phyloP scores from a whole-genome alignment of 1,140 invertebrate genomes.

The Drosophila lowei region DNA sequence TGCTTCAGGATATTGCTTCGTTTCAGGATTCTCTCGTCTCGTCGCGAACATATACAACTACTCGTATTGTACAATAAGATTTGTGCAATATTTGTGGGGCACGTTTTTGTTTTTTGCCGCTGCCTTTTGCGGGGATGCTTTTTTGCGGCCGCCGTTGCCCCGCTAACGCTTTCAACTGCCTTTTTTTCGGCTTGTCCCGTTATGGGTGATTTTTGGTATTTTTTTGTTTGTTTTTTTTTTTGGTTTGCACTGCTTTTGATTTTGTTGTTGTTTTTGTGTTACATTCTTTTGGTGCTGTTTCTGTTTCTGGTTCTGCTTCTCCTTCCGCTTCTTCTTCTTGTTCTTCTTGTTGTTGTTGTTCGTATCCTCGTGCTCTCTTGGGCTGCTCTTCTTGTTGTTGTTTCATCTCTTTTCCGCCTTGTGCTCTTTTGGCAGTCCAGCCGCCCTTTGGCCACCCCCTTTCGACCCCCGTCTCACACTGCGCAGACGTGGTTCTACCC shows the following conservation, averaged over 20 bases:
- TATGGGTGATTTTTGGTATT: slow-evolving; percentile 1
- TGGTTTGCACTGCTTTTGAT: slow-evolving; percentile 26
- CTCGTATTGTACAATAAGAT: background rate
- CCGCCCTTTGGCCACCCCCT: background rate
- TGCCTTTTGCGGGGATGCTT: slow-evolving; percentile 36
- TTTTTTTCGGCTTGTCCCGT: slow-evolving; percentile 3
- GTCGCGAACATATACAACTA: too few species aligned
- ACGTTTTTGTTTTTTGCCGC: slow-evolving; percentile 1
- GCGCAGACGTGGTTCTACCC: slow-evolving; percentile 40
- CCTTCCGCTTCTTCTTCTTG: slow-evolving; percentile 29
- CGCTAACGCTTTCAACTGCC: slow-evolving; percentile 38
- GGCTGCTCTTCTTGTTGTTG: slow-evolving; percentile 57
- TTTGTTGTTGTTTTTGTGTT: slow-evolving; percentile 5
- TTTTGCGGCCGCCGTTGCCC: slow-evolving; percentile 51
- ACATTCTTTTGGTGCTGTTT: slow-evolving; percentile 4
- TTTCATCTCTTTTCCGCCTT: slow-evolving; percentile 44
- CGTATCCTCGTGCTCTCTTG: background rate
- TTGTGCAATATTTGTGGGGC: slow-evolving; percentile 2
- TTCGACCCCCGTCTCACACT: slow-evolving; percentile 11
- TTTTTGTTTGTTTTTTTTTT: slow-evolving; percentile 24
- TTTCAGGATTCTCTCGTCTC: background rate
- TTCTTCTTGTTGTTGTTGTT: background rate
- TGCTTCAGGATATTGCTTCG: slow-evolving; percentile 28
- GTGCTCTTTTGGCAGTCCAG: slow-evolving; percentile 46
- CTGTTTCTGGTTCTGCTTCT: slow-evolving; percentile 29